Evolutionary conservation across 1,140 invertebrate genomes (phyloP), one percentile per base, ranked within the genome.

Genomic region (Argopecten irradians): DNA sequence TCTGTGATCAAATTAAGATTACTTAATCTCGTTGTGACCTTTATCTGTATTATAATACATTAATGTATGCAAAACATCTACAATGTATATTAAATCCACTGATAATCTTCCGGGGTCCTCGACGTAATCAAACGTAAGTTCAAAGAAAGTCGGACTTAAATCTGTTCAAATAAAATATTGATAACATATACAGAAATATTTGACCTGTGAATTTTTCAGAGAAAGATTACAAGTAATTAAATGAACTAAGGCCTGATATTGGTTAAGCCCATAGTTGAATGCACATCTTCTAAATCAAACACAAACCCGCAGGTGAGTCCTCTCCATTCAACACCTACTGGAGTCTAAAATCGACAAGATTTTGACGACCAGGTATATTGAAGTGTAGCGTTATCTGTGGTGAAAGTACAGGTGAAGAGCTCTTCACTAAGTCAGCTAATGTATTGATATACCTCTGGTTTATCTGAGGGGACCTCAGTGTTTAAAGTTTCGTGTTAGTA

Each of bases 191-290:
- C 55, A 11, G 55, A 71, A 71, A 71, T 71, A n/a, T 71, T 71
- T 71, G 55, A 71, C 55, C 55, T 71, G 2, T n/a, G 55, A 3
- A 71, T 28, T n/a, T 71, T 71, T 28, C 3, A 71, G 28, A n/a
- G 7, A 71, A n/a, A 5, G 22, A 16, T 22, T 71, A 71, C 55
- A 71, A 71, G 28, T 28, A 71, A 28, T 2, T n/a, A 71, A 71
- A n/a, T 71, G 55, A 71, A 71, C 55, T n/a, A 71, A 71, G 22
- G 55, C 28, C n/a, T 71, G 55, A 71, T n/a, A n/a, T 71, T 71
- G 55, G 55, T 71, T 71, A 71, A 71, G 22, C 55, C 55, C 11
- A 71, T n/a, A 5, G n/a, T 3, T 71, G 55, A 71, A 71, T 71
- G 55, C 8, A 71, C 55, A 71, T 71, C 55, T 28, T 71, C 55